Evolutionary conservation across 2,888 invertebrate species (phyloP).

Genomic region (Slavum lentiscoides): DNA sequence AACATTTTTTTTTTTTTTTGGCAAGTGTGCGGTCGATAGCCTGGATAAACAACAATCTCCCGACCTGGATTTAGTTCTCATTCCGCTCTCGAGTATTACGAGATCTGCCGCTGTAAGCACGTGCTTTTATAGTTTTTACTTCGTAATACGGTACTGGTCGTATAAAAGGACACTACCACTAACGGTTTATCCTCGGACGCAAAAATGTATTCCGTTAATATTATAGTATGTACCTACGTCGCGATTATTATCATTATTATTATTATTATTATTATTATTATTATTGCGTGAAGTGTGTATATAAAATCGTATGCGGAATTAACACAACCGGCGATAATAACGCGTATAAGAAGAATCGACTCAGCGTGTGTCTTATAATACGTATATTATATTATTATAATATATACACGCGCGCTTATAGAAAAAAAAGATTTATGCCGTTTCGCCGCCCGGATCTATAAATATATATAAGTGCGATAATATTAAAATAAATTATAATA

Average conservation of each 20-base stretch:
- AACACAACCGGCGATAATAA: slow-evolving; percentile 23
- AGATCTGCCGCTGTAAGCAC: too few relatives aligned
- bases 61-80: too few relatives aligned
- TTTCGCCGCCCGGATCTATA: background rate
- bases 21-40: too few relatives aligned
- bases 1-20: too few relatives aligned
- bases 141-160: slow-evolving; percentile 1
- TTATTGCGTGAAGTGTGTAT: background rate
- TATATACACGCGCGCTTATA: background rate
- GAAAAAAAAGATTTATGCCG: slow-evolving; percentile 13
- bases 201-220: slow-evolving; percentile 33
- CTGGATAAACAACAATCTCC: too few relatives aligned
- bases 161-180: slow-evolving; percentile 32
- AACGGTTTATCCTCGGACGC: slow-evolving; percentile 37
- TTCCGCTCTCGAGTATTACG: too few relatives aligned
- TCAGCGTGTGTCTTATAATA: slow-evolving; percentile 1
- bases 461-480: background rate
- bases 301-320: slow-evolving; percentile 17
- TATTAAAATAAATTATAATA: background rate
- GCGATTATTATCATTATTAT: slow-evolving; percentile 23
- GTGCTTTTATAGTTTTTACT: too few relatives aligned
- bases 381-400: too few relatives aligned
- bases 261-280: too few relatives aligned
- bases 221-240: background rate
- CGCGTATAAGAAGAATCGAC: slow-evolving; percentile 13